Conservation (phyloP, 1,140 invertebrate genomes). For the Lepidotrigona ventralis region DNA sequence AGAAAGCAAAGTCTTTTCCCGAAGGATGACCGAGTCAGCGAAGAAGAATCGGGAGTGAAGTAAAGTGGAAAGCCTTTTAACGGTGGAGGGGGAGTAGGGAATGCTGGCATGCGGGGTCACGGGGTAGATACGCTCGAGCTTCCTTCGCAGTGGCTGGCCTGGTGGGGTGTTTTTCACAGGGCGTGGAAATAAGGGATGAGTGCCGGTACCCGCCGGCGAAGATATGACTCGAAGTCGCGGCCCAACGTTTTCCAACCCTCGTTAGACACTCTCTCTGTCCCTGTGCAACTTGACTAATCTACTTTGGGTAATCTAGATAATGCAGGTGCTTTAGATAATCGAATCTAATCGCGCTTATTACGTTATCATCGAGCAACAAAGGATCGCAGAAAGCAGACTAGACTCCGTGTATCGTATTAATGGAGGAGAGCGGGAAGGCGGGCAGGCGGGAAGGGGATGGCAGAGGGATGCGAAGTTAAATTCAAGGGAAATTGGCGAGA, state of each 20-base stretch:
- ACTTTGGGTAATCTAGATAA: background rate
- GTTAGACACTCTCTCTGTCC: background rate
- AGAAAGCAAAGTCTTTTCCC: background rate
- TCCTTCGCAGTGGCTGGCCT: background rate
- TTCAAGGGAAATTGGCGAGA: background rate
- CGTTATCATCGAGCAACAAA: background rate
- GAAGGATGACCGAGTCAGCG: background rate
- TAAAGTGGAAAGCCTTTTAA: slow-evolving; percentile 24
- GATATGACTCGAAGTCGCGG: background rate
- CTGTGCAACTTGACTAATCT: background rate
- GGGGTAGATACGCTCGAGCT: slow-evolving; percentile 32
- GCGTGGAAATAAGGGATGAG: background rate
- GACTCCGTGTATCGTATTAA: background rate
- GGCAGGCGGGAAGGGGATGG: background rate
- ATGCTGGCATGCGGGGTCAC: background rate
- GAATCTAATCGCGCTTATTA: background rate
- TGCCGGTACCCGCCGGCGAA: background rate
- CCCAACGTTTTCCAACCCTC: background rate
- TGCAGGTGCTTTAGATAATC: background rate
- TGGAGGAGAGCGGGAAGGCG: background rate
- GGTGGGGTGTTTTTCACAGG: slow-evolving; percentile 9
- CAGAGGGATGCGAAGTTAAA: background rate
- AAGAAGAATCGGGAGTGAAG: slow-evolving; percentile 12
- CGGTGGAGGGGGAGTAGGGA: background rate
- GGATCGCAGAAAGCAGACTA: background rate